phyloP scores from a whole-genome alignment of 2,888 invertebrate species.

The Acanthosepion esculentum region DNA sequence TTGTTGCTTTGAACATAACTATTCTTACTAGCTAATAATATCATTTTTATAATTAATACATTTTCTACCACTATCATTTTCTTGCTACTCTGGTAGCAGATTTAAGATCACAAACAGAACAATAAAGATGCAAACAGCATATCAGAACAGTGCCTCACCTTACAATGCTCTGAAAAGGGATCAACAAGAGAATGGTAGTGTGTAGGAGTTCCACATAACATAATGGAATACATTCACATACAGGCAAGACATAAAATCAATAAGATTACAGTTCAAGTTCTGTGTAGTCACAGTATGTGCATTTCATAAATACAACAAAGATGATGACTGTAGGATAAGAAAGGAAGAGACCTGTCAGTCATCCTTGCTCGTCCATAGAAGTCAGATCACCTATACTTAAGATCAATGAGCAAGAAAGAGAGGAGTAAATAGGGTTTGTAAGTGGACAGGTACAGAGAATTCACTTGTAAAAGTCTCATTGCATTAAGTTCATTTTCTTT shows the following conservation, averaged over 20 bases:
- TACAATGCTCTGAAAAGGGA: background rate
- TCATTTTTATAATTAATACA: too few species aligned
- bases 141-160: too few species aligned
- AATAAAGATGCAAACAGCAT: too few species aligned
- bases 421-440: background rate
- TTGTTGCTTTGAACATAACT: too few species aligned
- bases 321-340: background rate
- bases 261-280: background rate
- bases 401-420: background rate
- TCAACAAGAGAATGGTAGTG: background rate
- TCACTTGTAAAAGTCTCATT: background rate
- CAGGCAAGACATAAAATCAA: background rate
- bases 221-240: background rate
- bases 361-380: background rate
- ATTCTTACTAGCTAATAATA: too few species aligned
- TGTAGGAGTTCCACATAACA: background rate
- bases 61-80: too few species aligned
- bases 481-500: background rate
- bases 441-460: background rate
- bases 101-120: too few species aligned
- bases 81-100: too few species aligned
- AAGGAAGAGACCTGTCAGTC: background rate
- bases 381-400: background rate
- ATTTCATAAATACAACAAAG: conserved; percentile 17
- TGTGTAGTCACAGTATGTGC: background rate